A percentile compares a stretch with the other conserved stretches of the same genome.
Conservation (phyloP, 1,140 invertebrate species). For the Drosophila bocqueti region DNA sequence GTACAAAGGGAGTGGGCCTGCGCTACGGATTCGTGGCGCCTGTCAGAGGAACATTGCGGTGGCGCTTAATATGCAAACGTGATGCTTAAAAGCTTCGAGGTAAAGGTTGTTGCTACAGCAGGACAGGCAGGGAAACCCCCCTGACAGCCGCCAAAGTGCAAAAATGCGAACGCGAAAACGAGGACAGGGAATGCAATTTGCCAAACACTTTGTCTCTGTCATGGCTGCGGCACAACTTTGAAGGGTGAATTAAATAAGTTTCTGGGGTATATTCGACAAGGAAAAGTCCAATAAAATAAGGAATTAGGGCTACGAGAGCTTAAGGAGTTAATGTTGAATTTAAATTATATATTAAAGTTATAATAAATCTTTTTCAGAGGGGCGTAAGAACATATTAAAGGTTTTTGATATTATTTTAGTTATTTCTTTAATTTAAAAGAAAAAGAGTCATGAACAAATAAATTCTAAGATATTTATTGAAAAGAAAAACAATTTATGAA, state of each 20-base stretch:
- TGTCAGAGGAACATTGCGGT: constrained; percentile 30
- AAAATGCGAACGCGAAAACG: constrained; percentile 70
- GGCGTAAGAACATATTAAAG: not conserved
- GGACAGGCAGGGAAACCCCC: constrained; percentile 6
- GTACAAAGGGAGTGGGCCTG: constrained; percentile 3
- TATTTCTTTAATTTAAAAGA: not conserved
- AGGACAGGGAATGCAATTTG: constrained; percentile 58
- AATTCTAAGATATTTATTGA: not conserved
- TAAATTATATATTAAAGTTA: too few species aligned
- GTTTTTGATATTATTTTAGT: not conserved
- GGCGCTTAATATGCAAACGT: constrained; percentile 78
- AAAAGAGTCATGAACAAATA: not conserved
- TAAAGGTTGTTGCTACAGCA: constrained; percentile 17
- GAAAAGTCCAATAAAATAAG: not conserved
- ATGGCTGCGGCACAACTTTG: constrained; percentile 8
- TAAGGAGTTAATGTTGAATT: not conserved
- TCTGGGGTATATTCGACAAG: constrained; percentile 8
- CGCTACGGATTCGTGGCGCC: constrained; percentile 64
- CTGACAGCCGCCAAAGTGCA: constrained; percentile 64
- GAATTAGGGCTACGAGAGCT: too few species aligned
- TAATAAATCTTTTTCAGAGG: not conserved
- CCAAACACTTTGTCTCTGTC: constrained; percentile 51
- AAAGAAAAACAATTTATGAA: too few species aligned
- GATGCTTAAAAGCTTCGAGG: constrained; percentile 44
- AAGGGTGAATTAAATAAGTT: constrained; percentile 2